Base-by-base conservation (phyloP, 2,113 vertebrate genomes). In the Tor tambroides region DNA sequence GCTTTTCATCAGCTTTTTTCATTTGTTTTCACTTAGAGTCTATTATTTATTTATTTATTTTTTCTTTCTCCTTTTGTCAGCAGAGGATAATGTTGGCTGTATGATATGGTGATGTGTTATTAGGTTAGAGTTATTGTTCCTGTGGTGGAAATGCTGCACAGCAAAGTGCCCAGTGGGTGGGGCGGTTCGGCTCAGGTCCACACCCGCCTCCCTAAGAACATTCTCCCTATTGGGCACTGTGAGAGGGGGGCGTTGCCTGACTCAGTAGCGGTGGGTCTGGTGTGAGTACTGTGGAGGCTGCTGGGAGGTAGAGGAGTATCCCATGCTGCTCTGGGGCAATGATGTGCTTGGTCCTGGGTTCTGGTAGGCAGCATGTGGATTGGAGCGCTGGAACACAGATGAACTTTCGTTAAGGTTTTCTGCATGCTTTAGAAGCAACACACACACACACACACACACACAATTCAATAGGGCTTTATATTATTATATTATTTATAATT, bases 311-410 rank as follows among this genome's bases (percentile, higher is more conserved):
- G 98, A 91, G 96, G 98, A 99, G 94, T 99, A 99, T 89, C 97
- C 98, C 97, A 99, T 98, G 97, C 97, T 99, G 97, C 96, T 99
- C 94, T 99, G 98, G 90, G 98, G 98, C 96, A 99, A 97, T 88
- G 98, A 97, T 94, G 98, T 98, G 97, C 98, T 99, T 97, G 98
- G 97, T 97, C 98, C 98, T 61, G 98, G 98, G 95, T 99, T 99
- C 96, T 97, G 98, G 93, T 99, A 99, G 93, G 98, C 98, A 98
- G 98, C 98, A 95, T 99, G 98, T 96, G 97, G 97, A 96, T 99
- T 99, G 95, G 98, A 97, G 96, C 98, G 98, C 98, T 99, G 92
- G 90, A 86, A 89, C 30, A 67, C n/a, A 74, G 65, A 86, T 21
- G 11, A 17, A 74, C 14, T 19, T 19, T 54, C 5, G 21, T 54